Conservation (phyloP, 2,888 invertebrate species). For the Hypena proboscidalis region DNA sequence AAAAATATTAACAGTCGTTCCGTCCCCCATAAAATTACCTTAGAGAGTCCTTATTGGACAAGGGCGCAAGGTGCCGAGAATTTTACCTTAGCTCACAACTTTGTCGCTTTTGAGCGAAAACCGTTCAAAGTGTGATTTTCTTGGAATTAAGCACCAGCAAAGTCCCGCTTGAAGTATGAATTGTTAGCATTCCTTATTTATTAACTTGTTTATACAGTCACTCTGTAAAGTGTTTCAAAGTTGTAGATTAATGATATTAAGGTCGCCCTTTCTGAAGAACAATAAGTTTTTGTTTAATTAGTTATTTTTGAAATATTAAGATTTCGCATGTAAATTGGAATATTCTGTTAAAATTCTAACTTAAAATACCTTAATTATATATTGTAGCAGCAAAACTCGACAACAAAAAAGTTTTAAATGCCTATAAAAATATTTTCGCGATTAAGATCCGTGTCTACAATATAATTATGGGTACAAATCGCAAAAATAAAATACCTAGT, state of each 20-base stretch:
- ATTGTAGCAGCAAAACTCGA: too few relatives aligned
- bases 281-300: too few relatives aligned
- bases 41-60: conserved; percentile 27
- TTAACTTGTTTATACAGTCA: neutral
- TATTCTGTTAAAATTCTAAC: too few relatives aligned
- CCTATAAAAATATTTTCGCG: too few relatives aligned
- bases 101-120: conserved; percentile 41
- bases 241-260: neutral
- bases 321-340: too few relatives aligned
- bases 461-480: too few relatives aligned
- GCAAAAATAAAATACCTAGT: too few relatives aligned
- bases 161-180: conserved; percentile 7
- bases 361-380: too few relatives aligned
- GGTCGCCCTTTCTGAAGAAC: neutral
- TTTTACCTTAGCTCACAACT: conserved; percentile 37
- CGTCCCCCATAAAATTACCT: neutral
- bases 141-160: conserved; percentile 19
- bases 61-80: conserved; percentile 36
- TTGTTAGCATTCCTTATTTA: conserved; percentile 1
- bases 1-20: neutral
- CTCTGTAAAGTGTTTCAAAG: neutral
- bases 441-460: too few relatives aligned
- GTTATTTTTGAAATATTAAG: too few relatives aligned
- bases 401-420: too few relatives aligned
- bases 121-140: conserved; percentile 38